Evolutionary conservation across 1,140 invertebrate species (phyloP), one percentile per base, ranked within the genome.

Genomic region (Rhizoglyphus robini): DNA sequence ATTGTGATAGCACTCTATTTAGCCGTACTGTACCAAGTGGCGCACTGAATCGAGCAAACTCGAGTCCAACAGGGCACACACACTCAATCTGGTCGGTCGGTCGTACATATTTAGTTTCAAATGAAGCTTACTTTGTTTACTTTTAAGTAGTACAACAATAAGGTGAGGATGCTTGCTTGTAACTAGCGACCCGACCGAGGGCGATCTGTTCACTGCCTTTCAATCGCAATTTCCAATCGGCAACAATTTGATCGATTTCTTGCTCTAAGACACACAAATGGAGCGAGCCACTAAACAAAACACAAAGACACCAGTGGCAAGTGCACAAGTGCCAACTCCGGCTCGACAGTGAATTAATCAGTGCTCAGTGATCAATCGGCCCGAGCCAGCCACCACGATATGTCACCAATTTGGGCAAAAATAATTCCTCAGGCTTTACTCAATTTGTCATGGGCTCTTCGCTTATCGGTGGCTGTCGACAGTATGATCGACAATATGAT

Each of bases 401-500:
- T 54, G 51, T 54, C 51, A 54, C 51, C 51, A 54, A 54, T 54
- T 5, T 54, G 51, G 20, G 23, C 8, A 27, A 23, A 54, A 54
- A 11, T 54, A 54, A 54, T 54, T 54, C 51, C 51, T 11, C 51
- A 54, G 23, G 20, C 51, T 54, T 54, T 54, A 20, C 51, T 54
- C 51, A 54, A 54, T 8, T 54, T 54, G 51, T 5, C 20, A 20
- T 27, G 31, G 51, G 51, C 23, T 32, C 51, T 8, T 54, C 51
- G 8, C 31, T 54, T 54, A 41, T 41, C 36, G 23, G 51, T 8
- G 8, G 8, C 20, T 54, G 8, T 11, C n/a, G n/a, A n/a, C n/a
- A n/a, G n/a, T n/a, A n/a, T n/a, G n/a, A n/a, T n/a, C n/a, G n/a
- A n/a, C n/a, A n/a, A n/a, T n/a, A n/a, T n/a, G n/a, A n/a, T n/a